Evolutionary conservation across 1,140 invertebrate genomes (phyloP).

Genomic region (Meloidogyne chitwoodi): DNA sequence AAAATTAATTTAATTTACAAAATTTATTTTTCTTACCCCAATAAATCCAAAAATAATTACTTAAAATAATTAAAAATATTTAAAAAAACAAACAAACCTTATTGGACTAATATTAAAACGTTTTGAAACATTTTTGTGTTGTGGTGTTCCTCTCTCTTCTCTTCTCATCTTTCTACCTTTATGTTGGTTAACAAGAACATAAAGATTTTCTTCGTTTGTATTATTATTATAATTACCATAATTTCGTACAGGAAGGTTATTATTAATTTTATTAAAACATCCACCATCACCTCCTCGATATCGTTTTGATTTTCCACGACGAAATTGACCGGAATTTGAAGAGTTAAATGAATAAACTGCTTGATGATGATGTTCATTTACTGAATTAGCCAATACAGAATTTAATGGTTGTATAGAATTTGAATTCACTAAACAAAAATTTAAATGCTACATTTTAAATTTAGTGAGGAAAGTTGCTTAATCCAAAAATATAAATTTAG

Average conservation of each 20-base stretch:
- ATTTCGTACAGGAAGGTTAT: not conserved
- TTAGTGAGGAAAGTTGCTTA: no score
- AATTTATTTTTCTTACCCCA: no score
- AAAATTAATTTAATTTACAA: no score
- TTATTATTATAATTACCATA: not conserved
- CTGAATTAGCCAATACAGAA: not conserved
- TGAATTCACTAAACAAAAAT: not conserved
- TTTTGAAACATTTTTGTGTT: not conserved
- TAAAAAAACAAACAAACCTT: not conserved
- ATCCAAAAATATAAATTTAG: no score
- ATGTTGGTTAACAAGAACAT: not conserved
- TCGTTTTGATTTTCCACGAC: no score
- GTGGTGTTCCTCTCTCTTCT: not conserved
- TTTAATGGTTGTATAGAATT: not conserved
- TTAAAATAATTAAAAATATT: not conserved
- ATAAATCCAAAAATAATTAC: not conserved
- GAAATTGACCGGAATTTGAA: no score
- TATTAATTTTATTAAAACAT: no score
- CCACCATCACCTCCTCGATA: no score
- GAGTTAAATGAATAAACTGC: no score
- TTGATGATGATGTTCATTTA: not conserved
- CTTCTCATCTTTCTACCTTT: not conserved
- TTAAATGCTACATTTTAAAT: no score
- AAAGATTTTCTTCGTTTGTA: no score
- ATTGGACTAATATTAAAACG: not conserved